Evolutionary conservation across 2,113 vertebrate species (phyloP), one percentile per base, ranked within the genome.

Genomic region (Sterna hirundo): DNA sequence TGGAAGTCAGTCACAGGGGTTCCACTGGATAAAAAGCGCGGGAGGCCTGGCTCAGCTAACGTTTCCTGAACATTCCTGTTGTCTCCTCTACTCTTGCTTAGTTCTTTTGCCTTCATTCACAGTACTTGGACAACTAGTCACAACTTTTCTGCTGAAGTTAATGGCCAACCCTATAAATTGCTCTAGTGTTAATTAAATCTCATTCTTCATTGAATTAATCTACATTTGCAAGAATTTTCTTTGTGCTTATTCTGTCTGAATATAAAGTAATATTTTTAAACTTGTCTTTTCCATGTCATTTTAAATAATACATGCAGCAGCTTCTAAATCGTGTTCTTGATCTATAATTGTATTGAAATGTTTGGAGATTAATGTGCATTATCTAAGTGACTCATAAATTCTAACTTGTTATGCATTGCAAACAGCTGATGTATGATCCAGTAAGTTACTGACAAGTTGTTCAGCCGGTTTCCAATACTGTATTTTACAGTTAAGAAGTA

Each of bases 401-500:
- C 36, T 76, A 26, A 61, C 46, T 61, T 64, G 13, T 69, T 83
- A 83, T 36, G 52, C 61, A 30, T 79, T 79, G 12, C 64, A 91
- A 93, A 79, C 16, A 69, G 66, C 44, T 93, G 65, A 68, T 90
- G 42, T 57, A 74, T 65, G 42, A 57, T 88, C 76, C 42, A 13
- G 4, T 22, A 85, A 88, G 66, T 80, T 65, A 18, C 38, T 92
- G 47, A 42, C 15, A 94, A 77, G 78, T 78, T 83, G 11, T 83
- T 93, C 51, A 94, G 46, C 36, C 38, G 16, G 30, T 91, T 92
- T 95, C 83, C 64, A 80, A 9, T 95, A 42, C 27, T 65, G 30
- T 70, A 77, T 22, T 96, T 96, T 68, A 38, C 52, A 80, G 42
- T 89, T 94, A 44, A 51, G 91, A 96, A 96, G 81, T 62, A 11